Evolutionary conservation across 1,140 invertebrate genomes (phyloP).

Genomic region (Paraescarpia echinospica): DNA sequence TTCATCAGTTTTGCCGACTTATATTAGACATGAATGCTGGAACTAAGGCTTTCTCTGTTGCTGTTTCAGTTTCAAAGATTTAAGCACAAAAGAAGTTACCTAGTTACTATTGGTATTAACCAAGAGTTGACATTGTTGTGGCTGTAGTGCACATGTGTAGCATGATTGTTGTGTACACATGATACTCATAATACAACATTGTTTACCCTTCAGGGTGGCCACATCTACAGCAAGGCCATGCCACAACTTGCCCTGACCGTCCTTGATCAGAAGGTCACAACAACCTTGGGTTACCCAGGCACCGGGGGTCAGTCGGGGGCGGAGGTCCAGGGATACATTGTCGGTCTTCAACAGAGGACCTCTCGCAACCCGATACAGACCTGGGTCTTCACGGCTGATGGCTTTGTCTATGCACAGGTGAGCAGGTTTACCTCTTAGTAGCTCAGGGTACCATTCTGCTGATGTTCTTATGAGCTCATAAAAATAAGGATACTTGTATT

Average conservation of each 20-base stretch:
- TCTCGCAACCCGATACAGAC: slow-evolving; percentile 43
- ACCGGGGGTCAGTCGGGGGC: slow-evolving; percentile 15
- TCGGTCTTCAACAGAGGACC: slow-evolving; percentile 46
- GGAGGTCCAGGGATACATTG: slow-evolving; percentile 42
- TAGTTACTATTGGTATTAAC: too few relatives aligned
- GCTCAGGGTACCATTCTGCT: too few relatives aligned
- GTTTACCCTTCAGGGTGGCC: slow-evolving; percentile 42
- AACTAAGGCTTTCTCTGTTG: too few relatives aligned
- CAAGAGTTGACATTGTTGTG: too few relatives aligned
- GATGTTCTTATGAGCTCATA: too few relatives aligned
- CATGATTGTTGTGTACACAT: neutral
- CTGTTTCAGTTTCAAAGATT: too few relatives aligned
- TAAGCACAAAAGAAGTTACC: too few relatives aligned
- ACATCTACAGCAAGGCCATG: slow-evolving; percentile 47
- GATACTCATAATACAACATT: neutral
- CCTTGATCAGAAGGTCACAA: slow-evolving; percentile 38
- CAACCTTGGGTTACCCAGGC: slow-evolving; percentile 25
- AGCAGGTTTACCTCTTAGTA: neutral
- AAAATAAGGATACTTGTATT: too few relatives aligned
- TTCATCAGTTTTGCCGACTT: too few relatives aligned
- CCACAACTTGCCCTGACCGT: slow-evolving; percentile 50
- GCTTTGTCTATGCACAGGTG: slow-evolving; percentile 12
- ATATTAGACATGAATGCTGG: too few relatives aligned
- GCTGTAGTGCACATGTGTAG: too few relatives aligned
- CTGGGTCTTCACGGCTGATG: slow-evolving; percentile 46